Percentiles rank a stretch among this genome's conserved stretches.
phyloP scores from a whole-genome alignment of 2,797 vertebrate genomes.

The Lepus oiostolus region DNA sequence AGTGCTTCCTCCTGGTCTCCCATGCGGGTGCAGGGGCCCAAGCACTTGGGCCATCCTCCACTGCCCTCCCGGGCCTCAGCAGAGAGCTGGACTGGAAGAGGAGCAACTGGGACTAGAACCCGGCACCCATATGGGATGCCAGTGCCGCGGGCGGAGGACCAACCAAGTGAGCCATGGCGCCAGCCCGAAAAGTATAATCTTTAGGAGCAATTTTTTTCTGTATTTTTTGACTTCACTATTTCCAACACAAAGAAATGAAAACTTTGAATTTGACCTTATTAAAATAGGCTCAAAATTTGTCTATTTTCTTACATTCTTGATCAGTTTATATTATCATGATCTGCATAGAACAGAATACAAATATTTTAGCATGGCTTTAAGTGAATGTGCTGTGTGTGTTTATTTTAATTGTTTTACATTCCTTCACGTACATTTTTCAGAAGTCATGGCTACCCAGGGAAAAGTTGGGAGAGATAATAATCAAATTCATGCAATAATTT shows the following conservation, averaged over 20 bases:
- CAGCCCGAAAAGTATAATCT: background rate
- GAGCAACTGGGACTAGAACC: too few species aligned
- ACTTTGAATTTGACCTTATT: background rate
- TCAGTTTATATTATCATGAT: background rate
- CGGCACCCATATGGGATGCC: too few species aligned
- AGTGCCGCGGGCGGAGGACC: too few species aligned
- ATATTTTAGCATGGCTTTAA: background rate
- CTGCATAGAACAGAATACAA: background rate
- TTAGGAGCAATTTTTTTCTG: background rate
- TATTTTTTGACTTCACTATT: background rate
- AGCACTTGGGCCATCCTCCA: too few species aligned
- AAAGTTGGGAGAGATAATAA: background rate
- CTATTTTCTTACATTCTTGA: background rate
- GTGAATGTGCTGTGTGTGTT: background rate
- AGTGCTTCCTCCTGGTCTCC: too few species aligned
- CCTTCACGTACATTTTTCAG: background rate
- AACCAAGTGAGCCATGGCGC: too few species aligned
- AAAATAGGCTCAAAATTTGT: background rate
- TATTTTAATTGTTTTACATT: conserved; percentile 35
- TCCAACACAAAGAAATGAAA: background rate
- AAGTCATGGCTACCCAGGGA: background rate
- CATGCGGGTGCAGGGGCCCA: too few species aligned
- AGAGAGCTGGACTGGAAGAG: too few species aligned
- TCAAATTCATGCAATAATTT: background rate
- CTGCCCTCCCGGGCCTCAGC: too few species aligned